Evolutionary conservation across 2,113 vertebrate genomes (phyloP), one percentile per base, ranked within the genome.

Genomic region (Chinchilla lanigera): DNA sequence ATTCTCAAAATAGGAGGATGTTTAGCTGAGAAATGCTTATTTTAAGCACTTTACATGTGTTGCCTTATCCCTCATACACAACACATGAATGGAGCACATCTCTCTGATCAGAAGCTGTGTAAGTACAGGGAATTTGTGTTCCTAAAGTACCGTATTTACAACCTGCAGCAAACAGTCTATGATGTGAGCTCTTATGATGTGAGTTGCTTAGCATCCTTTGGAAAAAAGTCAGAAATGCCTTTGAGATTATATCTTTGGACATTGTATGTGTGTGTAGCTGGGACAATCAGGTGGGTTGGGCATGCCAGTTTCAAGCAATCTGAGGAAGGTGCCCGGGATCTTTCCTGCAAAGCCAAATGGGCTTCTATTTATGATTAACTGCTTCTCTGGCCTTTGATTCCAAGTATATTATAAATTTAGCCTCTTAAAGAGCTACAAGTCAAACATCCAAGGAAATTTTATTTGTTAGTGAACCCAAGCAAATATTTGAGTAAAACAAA

Each of bases 401-500:
- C 41, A 93, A 93, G 52, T 16, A 44, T 30, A 33, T n/a, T 44
- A 56, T 67, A 93, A 89, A 33, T 38, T 60, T 22, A 81, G 28
- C 65, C 65, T 83, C 73, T 86, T 82, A 41, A 83, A 47, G 35
- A 58, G 35, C 19, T 90, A n/a, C 9, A 33, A 24, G 38, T 88
- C 83, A 80, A 60, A 35, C 67, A 28, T 10, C 20, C 60, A 33
- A 69, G 35, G 67, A 54, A 89, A 58, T 16, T 58, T 73, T 80
- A 38, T 81, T 97, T 93, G 83, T 61, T 80, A 73, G 84, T 91
- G 24, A 63, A 6, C 10, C 30, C 63, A 81, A 89, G 92, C 86
- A 95, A 80, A 96, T 89, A 90, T 81, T 94, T 95, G 73, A 80
- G 60, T 41, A 65, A 84, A 93, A 81, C n/a, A 93, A 65, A 63